Base-by-base conservation (phyloP, 2,888 invertebrate genomes). In the Lithodes maja region DNA sequence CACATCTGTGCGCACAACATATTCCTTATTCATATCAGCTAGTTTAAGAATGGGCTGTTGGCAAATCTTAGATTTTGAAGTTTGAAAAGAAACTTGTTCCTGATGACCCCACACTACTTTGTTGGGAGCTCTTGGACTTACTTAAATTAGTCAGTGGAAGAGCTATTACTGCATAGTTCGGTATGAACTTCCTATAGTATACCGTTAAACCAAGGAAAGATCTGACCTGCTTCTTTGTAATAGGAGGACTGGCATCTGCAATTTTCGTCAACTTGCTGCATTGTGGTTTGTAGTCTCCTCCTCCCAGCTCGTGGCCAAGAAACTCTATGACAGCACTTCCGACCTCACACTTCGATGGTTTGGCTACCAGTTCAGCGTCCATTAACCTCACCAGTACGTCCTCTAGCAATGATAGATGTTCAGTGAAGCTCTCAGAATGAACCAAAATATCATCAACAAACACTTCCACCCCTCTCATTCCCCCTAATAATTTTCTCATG, bases 271-370 rank as follows among this genome's bases (percentile, higher is more conserved):
- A 15, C 12, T 79, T 52, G 17, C 50, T n/a, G 15, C 12, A 1
- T 3, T 15, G 2, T 52, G 79, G n/a, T 53, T 79, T 12, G 1
- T 15, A n/a, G 9, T 15, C 15, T 5, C 7, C 83, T 5, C 49
- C 1, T n/a, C 83, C 83, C 17, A 69, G 2, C 15, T 68, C 2
- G 15, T 15, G 55, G 2, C 83, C 69, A 12, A 55, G 68, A 12
- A 49, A 83, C n/a, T 83, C 83, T 9, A 69, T 49, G 3, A 12
- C 17, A 12, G 15, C 2, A 69, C 9, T 53, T 12, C 69, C 69
- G 2, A 69, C 12, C 33, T 83, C 83, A 83, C 61, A 61, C 17
- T 83, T 83, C 2, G 1, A 61, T 12, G 61, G 83, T 55, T 12
- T 61, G 17, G 50, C 83, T 15, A 68, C n/a, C 3, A 69, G n/a